These are phyloP conservation scores for Spodoptera litura DNA, from an alignment of 1,140 invertebrate species.

Conservation along the genomic window DNA sequence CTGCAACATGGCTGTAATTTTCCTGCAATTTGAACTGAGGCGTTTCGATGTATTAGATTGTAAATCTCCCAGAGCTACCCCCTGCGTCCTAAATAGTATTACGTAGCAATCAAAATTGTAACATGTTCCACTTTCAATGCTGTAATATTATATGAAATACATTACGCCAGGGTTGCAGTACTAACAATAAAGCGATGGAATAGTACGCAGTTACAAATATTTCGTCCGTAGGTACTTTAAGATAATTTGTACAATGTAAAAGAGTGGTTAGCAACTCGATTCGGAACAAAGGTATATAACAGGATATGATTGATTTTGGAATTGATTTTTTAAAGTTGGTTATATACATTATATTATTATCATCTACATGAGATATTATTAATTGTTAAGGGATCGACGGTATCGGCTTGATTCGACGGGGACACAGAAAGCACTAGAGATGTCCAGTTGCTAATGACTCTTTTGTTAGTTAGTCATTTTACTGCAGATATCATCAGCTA, in stretches of 20 bases:
- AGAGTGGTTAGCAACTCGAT: constrained; percentile 1
- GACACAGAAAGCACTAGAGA: not conserved
- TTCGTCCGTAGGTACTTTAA: not conserved
- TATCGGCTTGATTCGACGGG: not conserved
- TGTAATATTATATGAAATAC: constrained; percentile 26
- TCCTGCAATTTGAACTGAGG: constrained; percentile 42
- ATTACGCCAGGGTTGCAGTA: not conserved
- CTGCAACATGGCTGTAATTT: constrained; percentile 47
- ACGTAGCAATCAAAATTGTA: constrained; percentile 23
- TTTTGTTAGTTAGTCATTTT: constrained; percentile 2
- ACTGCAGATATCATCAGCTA: constrained; percentile 6
- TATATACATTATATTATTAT: constrained; percentile 35
- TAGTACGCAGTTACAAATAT: constrained; percentile 6
- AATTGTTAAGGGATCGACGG: constrained; percentile 12
- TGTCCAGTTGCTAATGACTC: constrained; percentile 10
- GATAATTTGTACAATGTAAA: not conserved
- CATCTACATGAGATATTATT: constrained; percentile 18
- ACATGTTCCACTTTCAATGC: not conserved
- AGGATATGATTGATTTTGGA: constrained; percentile 18
- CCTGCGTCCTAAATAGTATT: constrained; percentile 25
- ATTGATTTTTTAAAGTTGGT: constrained; percentile 30
- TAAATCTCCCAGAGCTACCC: constrained; percentile 41
- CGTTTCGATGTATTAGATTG: constrained; percentile 44
- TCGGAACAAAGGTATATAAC: not conserved
- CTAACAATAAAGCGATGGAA: constrained; percentile 1